Base-by-base conservation (phyloP, 2,888 invertebrate genomes). In the Calliphora vomitoria region DNA sequence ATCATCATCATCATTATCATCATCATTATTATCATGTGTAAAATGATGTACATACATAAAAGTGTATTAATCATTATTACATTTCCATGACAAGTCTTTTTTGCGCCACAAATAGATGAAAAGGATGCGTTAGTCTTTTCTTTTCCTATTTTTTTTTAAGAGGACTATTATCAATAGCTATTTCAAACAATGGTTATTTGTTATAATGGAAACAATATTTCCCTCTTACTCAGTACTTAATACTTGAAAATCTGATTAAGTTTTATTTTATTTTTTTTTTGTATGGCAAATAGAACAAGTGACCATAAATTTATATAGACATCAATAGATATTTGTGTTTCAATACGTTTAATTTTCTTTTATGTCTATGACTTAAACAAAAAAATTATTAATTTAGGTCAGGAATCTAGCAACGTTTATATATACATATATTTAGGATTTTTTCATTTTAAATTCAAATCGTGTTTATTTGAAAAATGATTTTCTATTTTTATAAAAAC, bases 381-480 rank as follows among this genome's bases (percentile, higher is more conserved):
- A 20, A 64, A 79, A 62, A 64, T 10, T 64, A 62, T 75, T 87
- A 62, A 87, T 85, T 82, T 82, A 85, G 87, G 84, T 87, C 87
- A 85, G 84, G 58, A 55, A 84, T 82, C 41, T 25, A 31, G 8
- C 18, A n/a, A 69, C 31, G 53, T 25, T 15, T 11, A 38, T 62
- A 38, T n/a, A 41, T 35, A 31, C 1, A 64, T 66, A 20, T 68
- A 11, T 55, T 10, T 20, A 0, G 10, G 10, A 20, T 5, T 58
- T 25, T 58, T 13, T 3, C 2, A 10, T 25, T 58, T 72, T n/a
- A 35, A 69, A 64, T 64, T 64, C 18, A 38, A n/a, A 64, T n/a
- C n/a, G 4, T 64, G 38, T 64, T 8, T n/a, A 15, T 35, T 50
- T 50, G 20, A 20, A 55, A 55, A 55, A 55, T 11, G 0, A 20